Evolutionary conservation across 2,113 vertebrate genomes (phyloP), one percentile per base, ranked within the genome.

Genomic region (Dicrurus megarhynchus): DNA sequence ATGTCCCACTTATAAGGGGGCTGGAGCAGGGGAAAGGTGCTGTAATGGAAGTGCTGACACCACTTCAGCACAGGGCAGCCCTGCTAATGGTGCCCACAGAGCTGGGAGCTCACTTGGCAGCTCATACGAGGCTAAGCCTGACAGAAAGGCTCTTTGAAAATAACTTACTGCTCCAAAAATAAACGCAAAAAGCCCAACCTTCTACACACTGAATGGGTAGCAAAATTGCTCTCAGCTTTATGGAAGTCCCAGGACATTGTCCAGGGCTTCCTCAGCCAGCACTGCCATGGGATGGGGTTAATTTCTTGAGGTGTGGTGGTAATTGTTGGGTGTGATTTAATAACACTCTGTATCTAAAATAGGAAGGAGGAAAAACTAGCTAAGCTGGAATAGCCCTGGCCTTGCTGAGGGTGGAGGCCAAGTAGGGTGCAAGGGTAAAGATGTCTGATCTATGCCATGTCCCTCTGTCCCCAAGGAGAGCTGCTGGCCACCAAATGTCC

Each of bases 1-100:
- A 81, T 30, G 27, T 81, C 57, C 57, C 46, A 37, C 87, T 84
- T 94, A 39, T 41, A 93, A 53, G 0, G 7, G 33, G 53, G 26
- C 76, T 86, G 60, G 85, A 89, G 81, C n/a, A 49, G 63, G 49
- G 67, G 50, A 78, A 80, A 41, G 63, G 82, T 67, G 81, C 67
- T 59, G 75, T 91, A 94, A 88, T 95, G 78, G 83, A 83, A 89
- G 61, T 42, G 55, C 94, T 92, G 53, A 87, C 91, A 84, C 60
- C 61, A 35, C 28, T 90, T 75, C 61, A 90, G 50, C 26, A 14
- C 60, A 47, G 5, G 18, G 57, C 68, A 91, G 70, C 37, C 41
- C 56, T 32, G 50, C 83, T 85, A 69, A 65, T 5, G 35, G 37
- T 55, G 53, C 46, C 65, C 13, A 13, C 0, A 3, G 50, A 84